Evolutionary conservation across 2,797 vertebrate genomes (phyloP).

Genomic region (Sebastiscus tertius): DNA sequence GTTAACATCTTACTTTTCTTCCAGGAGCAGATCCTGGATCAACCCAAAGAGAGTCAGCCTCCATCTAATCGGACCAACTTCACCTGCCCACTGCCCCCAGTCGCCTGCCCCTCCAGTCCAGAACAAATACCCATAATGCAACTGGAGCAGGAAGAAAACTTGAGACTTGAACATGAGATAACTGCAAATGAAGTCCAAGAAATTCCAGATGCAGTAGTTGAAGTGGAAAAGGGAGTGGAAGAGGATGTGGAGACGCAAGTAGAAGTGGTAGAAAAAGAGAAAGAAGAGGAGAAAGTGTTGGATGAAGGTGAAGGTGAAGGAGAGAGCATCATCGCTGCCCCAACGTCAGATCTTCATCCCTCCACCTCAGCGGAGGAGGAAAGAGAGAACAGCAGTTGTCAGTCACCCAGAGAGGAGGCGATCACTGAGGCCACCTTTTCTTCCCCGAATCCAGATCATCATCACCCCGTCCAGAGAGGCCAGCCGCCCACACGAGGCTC

Average conservation of each 20-base stretch:
- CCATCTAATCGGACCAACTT: slow-evolving; percentile 40
- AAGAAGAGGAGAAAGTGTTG: background rate
- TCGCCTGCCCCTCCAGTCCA: slow-evolving; percentile 21
- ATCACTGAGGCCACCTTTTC: background rate
- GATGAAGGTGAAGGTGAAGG: background rate
- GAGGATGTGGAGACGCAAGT: background rate
- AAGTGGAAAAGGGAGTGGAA: background rate
- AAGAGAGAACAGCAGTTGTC: background rate
- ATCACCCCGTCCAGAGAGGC: background rate
- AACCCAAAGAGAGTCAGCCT: slow-evolving; percentile 22
- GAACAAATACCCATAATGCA: slow-evolving; percentile 8
- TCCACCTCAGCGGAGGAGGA: slow-evolving; percentile 3
- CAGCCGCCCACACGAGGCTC: slow-evolving; percentile 33
- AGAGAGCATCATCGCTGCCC: background rate
- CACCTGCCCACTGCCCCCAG: slow-evolving; percentile 64
- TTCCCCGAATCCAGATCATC: background rate
- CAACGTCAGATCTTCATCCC: background rate
- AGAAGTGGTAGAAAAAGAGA: background rate
- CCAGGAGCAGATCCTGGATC: slow-evolving; percentile 53
- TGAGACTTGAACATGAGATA: background rate
- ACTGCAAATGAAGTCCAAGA: background rate
- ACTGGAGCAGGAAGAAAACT: slow-evolving; percentile 24
- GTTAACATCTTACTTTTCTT: background rate
- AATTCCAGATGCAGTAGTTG: background rate
- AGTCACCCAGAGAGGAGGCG: background rate